Conservation (phyloP, 2,113 vertebrate species). For the Microcebus tavaratra region DNA sequence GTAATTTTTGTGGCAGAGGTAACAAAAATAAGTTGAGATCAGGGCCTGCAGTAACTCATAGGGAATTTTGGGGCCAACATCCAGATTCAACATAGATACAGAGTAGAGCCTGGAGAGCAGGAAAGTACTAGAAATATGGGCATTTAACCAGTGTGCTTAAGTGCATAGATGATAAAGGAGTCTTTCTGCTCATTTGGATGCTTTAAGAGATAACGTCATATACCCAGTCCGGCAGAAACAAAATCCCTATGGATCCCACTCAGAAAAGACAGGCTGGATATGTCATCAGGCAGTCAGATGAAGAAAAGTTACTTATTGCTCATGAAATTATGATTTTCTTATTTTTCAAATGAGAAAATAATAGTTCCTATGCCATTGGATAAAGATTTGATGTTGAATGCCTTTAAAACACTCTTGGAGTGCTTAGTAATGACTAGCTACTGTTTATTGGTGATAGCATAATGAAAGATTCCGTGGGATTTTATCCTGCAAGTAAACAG, state of each 20-base stretch:
- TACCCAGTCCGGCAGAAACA: background rate
- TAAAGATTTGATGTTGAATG: background rate
- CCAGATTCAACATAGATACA: background rate
- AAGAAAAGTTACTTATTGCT: background rate
- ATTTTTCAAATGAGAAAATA: background rate
- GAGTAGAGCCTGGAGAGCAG: background rate
- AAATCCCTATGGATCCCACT: background rate
- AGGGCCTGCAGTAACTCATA: background rate
- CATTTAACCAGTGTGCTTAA: background rate
- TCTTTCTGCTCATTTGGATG: background rate
- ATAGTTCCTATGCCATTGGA: background rate
- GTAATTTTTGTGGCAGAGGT: background rate
- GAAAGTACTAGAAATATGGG: background rate
- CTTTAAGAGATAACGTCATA: background rate
- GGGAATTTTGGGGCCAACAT: background rate
- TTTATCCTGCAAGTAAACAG: background rate
- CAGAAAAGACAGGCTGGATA: background rate
- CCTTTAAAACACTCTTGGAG: background rate
- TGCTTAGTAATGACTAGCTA: background rate
- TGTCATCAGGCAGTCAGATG: background rate
- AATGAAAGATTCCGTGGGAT: background rate
- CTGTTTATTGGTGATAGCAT: background rate
- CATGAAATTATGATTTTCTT: background rate
- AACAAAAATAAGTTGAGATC: background rate
- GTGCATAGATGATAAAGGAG: background rate